These are phyloP conservation scores for Cyanoliseus patagonus DNA, from an alignment of 2,113 vertebrate genomes.

Conservation along the genomic window DNA sequence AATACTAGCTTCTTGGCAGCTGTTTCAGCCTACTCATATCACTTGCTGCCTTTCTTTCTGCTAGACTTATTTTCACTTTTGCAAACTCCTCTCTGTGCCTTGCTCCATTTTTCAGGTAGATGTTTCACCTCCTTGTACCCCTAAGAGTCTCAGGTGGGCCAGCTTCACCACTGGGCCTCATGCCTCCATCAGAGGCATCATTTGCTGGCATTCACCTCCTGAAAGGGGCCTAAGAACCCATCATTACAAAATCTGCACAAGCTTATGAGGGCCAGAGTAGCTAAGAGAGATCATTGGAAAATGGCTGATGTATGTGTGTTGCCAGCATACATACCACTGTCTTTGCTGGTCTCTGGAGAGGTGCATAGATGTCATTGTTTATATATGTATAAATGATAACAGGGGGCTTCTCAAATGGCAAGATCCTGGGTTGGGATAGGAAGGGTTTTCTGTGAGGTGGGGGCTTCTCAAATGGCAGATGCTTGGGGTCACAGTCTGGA, in stretches of 20 bases:
- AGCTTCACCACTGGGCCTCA: background rate
- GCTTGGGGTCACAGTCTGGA: background rate
- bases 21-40: background rate
- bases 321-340: background rate
- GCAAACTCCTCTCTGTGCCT: background rate
- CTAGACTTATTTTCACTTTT: background rate
- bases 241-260: background rate
- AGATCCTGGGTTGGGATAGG: background rate
- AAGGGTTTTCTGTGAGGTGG: background rate
- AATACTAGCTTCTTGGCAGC: background rate
- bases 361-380: background rate
- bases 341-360: background rate
- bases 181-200: accelerated
- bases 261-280: background rate
- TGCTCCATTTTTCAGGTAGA: background rate
- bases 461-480: background rate
- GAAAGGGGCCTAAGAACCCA: background rate
- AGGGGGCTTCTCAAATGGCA: background rate
- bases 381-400: background rate
- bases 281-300: background rate
- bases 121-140: background rate
- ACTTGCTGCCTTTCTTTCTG: background rate
- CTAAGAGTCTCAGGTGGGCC: background rate
- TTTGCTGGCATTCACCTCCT: background rate
- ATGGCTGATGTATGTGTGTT: background rate